Evolutionary conservation across 2,113 vertebrate genomes (phyloP), one percentile per base, ranked within the genome.

Genomic region (Myiopsitta monachus): DNA sequence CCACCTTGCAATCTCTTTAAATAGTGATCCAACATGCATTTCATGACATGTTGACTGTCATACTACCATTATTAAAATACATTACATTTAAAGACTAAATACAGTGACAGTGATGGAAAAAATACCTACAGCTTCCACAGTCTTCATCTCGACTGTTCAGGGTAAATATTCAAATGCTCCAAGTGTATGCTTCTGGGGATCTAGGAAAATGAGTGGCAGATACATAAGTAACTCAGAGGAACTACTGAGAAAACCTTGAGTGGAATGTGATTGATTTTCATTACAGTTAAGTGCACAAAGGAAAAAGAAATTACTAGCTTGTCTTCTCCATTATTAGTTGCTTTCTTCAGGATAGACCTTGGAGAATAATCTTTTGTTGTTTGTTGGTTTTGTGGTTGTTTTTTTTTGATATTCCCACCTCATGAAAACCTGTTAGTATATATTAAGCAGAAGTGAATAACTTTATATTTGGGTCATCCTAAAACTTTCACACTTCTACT

Each of bases 371-470:
- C 0, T 70, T 84, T 24, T 30, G 0, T 9, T 41, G 7, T 22
- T 36, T 27, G 14, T 31, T 61, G 11, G 10, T 9, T 43, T 43
- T 18, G 4, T 26, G 1, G 0, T 27, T 57, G 6, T 1, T 55
- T 11, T 7, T 13, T 39, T 8, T 41, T 16, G 5, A n/a, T 4
- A 3, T 3, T 4, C 19, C 4, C 11, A 22, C 0, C 0, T 17
- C n/a, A 23, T 22, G 6, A 59, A 59, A n/a, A n/a, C 55, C 55
- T 59, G 55, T 3, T 14, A 27, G 14, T 17, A 44, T 28, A 5
- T 17, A 23, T 47, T 28, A 86, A 66, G 8, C 4, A 75, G 16
- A 80, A 73, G 26, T 39, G 15, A 55, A 87, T 72, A 82, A 24
- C 1, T 51, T 87, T 36, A 9, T 46, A 75, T 82, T 63, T 91